Percentiles rank a stretch among this genome's conserved stretches.
Evolutionary conservation across 2,113 vertebrate genomes (phyloP).

Genomic region (Murina feae): DNA sequence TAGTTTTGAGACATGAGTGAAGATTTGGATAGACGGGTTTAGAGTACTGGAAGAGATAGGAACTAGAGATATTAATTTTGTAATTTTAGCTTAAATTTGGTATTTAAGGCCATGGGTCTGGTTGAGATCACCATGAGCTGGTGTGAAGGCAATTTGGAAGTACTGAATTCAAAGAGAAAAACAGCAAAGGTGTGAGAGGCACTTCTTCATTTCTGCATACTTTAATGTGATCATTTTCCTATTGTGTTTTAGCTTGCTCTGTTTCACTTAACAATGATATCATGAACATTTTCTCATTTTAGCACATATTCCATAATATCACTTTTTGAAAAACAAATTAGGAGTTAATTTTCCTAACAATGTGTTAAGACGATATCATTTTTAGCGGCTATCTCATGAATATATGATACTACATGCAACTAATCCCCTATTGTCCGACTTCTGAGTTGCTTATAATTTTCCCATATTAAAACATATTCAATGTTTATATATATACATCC

Average conservation of each 20-base stretch:
- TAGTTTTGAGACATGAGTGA: not conserved
- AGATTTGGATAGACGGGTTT: not conserved
- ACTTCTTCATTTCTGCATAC: not conserved
- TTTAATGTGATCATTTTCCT: not conserved
- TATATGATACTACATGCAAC: not conserved
- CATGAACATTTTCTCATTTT: not conserved
- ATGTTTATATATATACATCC: not conserved
- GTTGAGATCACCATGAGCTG: not conserved
- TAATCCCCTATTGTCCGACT: not conserved
- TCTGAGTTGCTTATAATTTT: constrained; percentile 16
- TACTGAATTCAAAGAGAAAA: not conserved
- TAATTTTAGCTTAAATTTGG: not conserved
- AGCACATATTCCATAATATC: not conserved
- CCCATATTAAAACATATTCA: not conserved
- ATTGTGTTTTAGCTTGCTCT: not conserved
- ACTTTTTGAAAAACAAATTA: not conserved
- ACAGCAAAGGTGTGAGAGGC: not conserved
- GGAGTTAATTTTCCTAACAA: not conserved
- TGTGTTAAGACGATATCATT: not conserved
- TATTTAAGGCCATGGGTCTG: not conserved
- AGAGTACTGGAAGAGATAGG: not conserved
- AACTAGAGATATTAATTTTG: not conserved
- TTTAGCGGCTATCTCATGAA: not conserved
- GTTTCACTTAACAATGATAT: not conserved
- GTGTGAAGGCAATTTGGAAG: not conserved